phyloP scores from a whole-genome alignment of 2,888 invertebrate genomes.

The Diarsia brunnea region DNA sequence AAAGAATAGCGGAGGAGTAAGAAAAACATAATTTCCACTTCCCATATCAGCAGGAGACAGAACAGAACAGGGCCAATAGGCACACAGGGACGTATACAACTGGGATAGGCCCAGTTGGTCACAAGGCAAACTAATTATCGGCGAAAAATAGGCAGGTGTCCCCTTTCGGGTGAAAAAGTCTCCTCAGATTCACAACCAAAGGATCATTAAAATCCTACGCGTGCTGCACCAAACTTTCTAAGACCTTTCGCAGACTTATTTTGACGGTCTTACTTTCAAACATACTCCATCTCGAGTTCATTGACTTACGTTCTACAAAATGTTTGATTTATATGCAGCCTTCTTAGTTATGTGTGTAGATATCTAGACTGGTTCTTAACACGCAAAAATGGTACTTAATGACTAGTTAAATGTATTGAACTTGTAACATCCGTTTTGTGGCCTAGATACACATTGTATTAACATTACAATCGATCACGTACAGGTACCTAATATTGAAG shows the following conservation, averaged over 20 bases:
- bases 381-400: conserved; percentile 27
- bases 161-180: neutral
- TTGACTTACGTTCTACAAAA: conserved; percentile 48
- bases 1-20: too few species aligned
- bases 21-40: too few species aligned
- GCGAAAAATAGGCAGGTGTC: neutral
- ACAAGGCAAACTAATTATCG: too few species aligned
- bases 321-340: conserved; percentile 24
- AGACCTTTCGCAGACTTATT: conserved; percentile 25
- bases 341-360: conserved; percentile 8
- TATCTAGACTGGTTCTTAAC: conserved; percentile 20
- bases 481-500: conserved; percentile 7
- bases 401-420: conserved; percentile 8
- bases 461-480: conserved; percentile 6
- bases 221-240: conserved; percentile 48
- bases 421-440: conserved; percentile 22
- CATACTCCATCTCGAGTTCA: conserved; percentile 37
- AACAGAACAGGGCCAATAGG: too few species aligned
- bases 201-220: conserved; percentile 32
- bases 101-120: too few species aligned
- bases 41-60: too few species aligned
- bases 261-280: conserved; percentile 50
- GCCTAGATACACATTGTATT: conserved; percentile 1
- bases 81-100: too few species aligned
- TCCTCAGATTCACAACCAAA: neutral